A percentile compares a stretch with the other conserved stretches of the same genome.
phyloP scores from a whole-genome alignment of 2,797 vertebrate genomes.

The Pseudochirops cupreus region DNA sequence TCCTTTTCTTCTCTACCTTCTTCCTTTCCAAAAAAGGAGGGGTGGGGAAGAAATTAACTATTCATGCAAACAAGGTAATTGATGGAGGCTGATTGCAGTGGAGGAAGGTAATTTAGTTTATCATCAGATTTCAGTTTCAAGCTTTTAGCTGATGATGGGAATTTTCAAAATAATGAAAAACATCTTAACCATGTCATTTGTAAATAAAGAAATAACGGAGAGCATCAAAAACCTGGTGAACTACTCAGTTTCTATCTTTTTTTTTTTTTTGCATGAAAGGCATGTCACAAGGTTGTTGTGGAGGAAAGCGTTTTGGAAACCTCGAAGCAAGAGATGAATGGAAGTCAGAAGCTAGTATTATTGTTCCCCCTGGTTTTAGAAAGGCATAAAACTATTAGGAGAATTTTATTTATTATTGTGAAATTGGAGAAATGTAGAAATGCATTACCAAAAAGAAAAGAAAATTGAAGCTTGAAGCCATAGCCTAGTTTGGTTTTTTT shows the following conservation, averaged over 20 bases:
- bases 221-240: constrained; percentile 51
- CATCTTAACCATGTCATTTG: constrained; percentile 8
- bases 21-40: not conserved
- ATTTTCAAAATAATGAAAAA: constrained; percentile 62
- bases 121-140: not conserved
- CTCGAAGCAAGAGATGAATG: not conserved
- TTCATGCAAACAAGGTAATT: constrained; percentile 15
- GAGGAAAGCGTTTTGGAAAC: not conserved
- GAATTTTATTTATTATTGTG: not conserved
- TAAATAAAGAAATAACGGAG: constrained; percentile 51
- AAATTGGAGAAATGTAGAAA: not conserved
- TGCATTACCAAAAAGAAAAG: not conserved
- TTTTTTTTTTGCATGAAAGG: constrained; percentile 69
- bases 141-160: constrained; percentile 6
- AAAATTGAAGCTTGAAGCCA: not conserved
- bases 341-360: not conserved
- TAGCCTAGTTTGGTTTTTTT: not conserved
- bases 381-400: not conserved
- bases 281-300: constrained; percentile 39
- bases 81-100: not conserved
- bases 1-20: not conserved
- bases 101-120: constrained; percentile 17
- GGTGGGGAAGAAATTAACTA: not conserved
- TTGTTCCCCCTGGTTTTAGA: not conserved
- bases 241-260: constrained; percentile 46